These are phyloP conservation scores for Volucella inanis DNA, from an alignment of 2,888 invertebrate species.

Conservation along the genomic window DNA sequence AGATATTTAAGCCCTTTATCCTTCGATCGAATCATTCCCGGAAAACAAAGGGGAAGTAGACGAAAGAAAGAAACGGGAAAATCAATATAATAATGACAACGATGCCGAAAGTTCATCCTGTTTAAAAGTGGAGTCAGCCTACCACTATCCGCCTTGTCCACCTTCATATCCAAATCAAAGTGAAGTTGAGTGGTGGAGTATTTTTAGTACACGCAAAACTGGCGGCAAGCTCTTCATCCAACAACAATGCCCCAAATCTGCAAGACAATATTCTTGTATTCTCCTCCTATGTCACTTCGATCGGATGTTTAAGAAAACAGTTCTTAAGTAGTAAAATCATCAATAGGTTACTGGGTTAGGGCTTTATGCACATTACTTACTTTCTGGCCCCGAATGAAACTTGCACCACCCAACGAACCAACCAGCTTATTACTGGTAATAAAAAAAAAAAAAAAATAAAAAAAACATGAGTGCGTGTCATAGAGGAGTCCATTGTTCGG, in stretches of 20 bases:
- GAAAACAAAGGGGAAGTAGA: not conserved
- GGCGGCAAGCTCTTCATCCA: constrained; percentile 32
- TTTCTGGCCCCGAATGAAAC: not conserved
- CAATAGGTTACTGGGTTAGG: constrained; percentile 58
- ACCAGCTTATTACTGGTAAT: no score
- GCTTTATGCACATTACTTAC: not conserved
- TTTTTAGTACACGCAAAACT: constrained; percentile 27
- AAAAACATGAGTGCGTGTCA: not conserved
- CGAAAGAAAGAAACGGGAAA: constrained; percentile 16
- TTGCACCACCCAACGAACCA: no score
- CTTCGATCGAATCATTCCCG: no score
- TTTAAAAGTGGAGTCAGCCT: constrained; percentile 18
- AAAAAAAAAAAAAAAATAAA: not conserved
- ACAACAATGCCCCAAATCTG: constrained; percentile 31
- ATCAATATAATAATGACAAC: constrained; percentile 26
- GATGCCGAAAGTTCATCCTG: constrained; percentile 53
- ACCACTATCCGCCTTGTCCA: constrained; percentile 5
- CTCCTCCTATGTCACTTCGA: not conserved
- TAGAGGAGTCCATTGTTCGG: not conserved
- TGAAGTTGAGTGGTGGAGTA: constrained; percentile 4
- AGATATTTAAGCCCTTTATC: not conserved
- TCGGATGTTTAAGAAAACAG: no score
- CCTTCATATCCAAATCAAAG: constrained; percentile 3
- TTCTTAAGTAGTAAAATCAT: constrained; percentile 38
- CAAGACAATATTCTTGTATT: not conserved